A percentile compares a stretch with the other conserved stretches of the same genome.
Evolutionary conservation across 2,797 vertebrate genomes (phyloP).

Genomic region (Numenius phaeopus): DNA sequence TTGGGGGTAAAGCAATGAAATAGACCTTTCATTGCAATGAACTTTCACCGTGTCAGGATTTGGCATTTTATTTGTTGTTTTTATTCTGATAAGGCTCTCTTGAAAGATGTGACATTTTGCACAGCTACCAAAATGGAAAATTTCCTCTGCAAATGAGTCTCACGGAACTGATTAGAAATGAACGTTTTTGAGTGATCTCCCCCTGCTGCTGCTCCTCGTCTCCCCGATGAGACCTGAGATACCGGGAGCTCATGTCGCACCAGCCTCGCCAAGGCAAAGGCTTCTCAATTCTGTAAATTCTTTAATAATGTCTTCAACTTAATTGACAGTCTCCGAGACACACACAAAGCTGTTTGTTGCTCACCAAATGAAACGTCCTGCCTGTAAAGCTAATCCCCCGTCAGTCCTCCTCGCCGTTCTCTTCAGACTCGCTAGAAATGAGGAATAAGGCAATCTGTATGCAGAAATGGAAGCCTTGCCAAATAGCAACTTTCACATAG

Average conservation of each 20-base stretch:
- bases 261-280: background rate
- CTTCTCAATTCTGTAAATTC: background rate
- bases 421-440: accelerated
- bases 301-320: background rate
- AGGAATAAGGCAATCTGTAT: background rate
- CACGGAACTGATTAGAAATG: background rate
- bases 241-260: background rate
- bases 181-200: background rate
- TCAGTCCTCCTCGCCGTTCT: background rate
- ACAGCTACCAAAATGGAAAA: background rate
- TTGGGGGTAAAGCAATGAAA: background rate
- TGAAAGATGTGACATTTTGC: background rate
- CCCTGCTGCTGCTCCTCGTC: background rate
- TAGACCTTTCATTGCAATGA: background rate
- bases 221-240: background rate
- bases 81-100: background rate
- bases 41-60: background rate
- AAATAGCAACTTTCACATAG: background rate
- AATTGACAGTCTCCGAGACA: background rate
- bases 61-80: background rate
- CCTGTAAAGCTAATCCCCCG: background rate
- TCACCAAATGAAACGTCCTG: background rate
- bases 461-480: background rate
- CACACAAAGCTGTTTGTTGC: background rate
- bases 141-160: background rate